Conservation (phyloP, 2,888 invertebrate species). For the Homarus gammarus region DNA sequence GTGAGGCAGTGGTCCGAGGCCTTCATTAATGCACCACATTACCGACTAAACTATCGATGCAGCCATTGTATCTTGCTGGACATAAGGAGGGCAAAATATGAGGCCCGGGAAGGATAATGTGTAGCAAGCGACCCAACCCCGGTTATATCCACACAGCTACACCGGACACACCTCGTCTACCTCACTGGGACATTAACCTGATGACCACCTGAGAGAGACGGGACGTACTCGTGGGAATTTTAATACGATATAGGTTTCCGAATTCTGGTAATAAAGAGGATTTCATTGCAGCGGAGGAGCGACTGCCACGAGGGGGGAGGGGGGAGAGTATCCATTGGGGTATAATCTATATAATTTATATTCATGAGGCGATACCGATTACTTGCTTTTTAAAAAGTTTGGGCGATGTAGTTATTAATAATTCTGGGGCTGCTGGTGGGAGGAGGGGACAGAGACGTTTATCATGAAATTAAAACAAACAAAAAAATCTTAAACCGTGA, state of each 20-base stretch:
- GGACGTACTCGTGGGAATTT: background rate
- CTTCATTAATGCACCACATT: conserved; percentile 31
- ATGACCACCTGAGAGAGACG: background rate
- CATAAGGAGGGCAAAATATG: conserved; percentile 38
- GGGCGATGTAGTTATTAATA: conserved; percentile 51
- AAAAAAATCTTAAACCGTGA: too few species aligned
- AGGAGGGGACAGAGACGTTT: too few species aligned
- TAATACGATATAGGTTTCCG: conserved; percentile 57
- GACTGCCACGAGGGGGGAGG: conserved; percentile 1
- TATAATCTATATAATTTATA: conserved; percentile 58
- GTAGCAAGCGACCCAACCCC: background rate
- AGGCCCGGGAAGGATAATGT: conserved; percentile 23
- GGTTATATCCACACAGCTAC: background rate
- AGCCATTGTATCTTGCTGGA: conserved; percentile 40
- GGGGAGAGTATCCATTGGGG: conserved; percentile 29
- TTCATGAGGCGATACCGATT: conserved; percentile 62
- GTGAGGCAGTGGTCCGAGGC: background rate
- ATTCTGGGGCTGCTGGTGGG: conserved; percentile 12
- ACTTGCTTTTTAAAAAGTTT: conserved; percentile 54
- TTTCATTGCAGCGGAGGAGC: conserved; percentile 25
- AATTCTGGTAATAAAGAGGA: conserved; percentile 45
- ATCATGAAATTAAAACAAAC: too few species aligned
- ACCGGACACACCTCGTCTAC: background rate
- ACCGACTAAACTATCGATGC: conserved; percentile 40
- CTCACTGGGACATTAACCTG: background rate